Evolutionary conservation across 2,888 invertebrate genomes (phyloP).

Genomic region (Cenopis cana): DNA sequence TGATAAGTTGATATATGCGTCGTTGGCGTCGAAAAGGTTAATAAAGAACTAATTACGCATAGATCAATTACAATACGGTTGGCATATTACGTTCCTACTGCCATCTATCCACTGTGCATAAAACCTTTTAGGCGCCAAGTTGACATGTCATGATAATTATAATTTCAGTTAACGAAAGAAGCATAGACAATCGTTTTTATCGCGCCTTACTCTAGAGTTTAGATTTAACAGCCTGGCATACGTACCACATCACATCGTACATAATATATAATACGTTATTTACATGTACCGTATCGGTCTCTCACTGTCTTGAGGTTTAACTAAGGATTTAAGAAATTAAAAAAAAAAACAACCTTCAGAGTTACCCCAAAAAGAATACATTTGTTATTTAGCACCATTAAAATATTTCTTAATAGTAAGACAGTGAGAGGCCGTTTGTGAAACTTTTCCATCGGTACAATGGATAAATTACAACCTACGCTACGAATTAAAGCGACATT

Average conservation of each 20-base stretch:
- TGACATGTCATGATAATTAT: conserved; percentile 2
- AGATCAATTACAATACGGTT: neutral
- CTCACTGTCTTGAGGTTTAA: conserved; percentile 69
- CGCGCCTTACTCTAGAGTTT: conserved; percentile 64
- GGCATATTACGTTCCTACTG: neutral
- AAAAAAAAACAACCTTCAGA: conserved; percentile 63
- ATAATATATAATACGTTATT: conserved; percentile 56
- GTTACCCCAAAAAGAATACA: conserved; percentile 50
- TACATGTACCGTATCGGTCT: conserved; percentile 66
- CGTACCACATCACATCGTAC: conserved; percentile 64
- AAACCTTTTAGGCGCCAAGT: conserved; percentile 9
- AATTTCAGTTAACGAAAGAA: conserved; percentile 43
- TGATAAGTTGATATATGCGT: too few species aligned
- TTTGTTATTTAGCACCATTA: conserved; percentile 71
- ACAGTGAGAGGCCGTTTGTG: conserved; percentile 73
- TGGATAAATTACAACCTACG: conserved; percentile 65
- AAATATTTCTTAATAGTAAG: conserved; percentile 56
- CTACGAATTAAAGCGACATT: conserved; percentile 74
- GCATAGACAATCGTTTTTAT: conserved; percentile 58
- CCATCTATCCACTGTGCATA: conserved; percentile 11
- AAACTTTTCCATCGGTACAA: conserved; percentile 81
- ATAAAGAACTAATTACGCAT: conserved; percentile 8
- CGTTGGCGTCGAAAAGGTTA: too few species aligned
- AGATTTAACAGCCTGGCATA: conserved; percentile 72
- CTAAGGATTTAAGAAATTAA: conserved; percentile 50